Percentiles rank a stretch among this genome's conserved stretches.
Evolutionary conservation across 2,888 invertebrate genomes (phyloP).

Genomic region (Ceriagrion tenellum): DNA sequence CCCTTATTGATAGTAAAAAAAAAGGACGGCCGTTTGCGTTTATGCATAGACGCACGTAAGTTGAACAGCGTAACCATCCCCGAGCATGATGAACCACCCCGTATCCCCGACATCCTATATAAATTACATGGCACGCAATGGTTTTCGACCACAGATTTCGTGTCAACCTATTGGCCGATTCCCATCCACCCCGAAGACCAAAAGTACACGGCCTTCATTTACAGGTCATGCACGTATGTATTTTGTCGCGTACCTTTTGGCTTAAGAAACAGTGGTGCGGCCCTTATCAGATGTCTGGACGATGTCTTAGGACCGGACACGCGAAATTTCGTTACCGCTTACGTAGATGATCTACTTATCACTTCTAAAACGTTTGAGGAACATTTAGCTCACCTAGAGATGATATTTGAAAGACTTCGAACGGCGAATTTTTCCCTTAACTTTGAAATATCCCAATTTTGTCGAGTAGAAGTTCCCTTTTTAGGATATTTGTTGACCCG

Average conservation of each 20-base stretch:
- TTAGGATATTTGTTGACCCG: not conserved
- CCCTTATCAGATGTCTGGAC: not conserved
- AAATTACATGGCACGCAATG: too few relatives aligned
- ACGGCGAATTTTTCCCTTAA: not conserved
- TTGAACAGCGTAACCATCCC: not conserved
- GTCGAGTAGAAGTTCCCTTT: not conserved
- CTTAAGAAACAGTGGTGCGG: not conserved
- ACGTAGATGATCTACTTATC: too few relatives aligned
- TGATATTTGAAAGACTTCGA: not conserved
- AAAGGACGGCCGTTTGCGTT: not conserved
- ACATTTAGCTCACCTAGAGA: not conserved
- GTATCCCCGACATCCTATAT: not conserved
- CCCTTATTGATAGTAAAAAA: not conserved
- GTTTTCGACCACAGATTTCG: not conserved
- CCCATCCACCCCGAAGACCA: not conserved
- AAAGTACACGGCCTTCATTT: not conserved
- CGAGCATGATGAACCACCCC: not conserved
- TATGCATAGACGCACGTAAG: too few relatives aligned
- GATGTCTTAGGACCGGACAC: not conserved
- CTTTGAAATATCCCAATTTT: not conserved
- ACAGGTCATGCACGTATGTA: not conserved
- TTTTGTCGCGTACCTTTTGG: conserved; percentile 28
- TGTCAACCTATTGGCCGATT: not conserved
- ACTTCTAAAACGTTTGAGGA: not conserved
- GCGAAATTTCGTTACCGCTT: not conserved